These are phyloP conservation scores for Drosophila parthenogenetica DNA, from an alignment of 2,888 invertebrate genomes.

Conservation along the genomic window DNA sequence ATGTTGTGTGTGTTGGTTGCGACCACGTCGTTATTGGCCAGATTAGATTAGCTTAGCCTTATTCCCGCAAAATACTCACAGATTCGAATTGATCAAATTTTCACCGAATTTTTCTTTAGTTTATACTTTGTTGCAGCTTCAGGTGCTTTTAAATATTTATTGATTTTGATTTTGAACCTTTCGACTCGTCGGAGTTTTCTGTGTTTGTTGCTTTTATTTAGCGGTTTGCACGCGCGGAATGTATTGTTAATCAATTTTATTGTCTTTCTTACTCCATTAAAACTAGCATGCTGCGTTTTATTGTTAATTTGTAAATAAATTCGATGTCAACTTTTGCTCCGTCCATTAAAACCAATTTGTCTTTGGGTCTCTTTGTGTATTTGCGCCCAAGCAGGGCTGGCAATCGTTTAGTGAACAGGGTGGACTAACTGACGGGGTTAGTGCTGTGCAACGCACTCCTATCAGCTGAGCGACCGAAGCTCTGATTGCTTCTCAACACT, in stretches of 20 bases:
- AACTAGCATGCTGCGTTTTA: conserved; percentile 41
- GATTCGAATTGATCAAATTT: conserved; percentile 12
- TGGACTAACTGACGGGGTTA: background rate
- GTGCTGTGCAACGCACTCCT: background rate
- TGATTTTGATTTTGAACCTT: conserved; percentile 31
- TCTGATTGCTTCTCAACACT: too few species aligned
- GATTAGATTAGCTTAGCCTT: conserved; percentile 54
- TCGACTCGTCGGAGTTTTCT: conserved; percentile 1
- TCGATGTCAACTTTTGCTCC: conserved; percentile 4
- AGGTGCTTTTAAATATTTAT: conserved; percentile 31
- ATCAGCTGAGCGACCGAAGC: background rate
- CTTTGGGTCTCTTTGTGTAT: conserved; percentile 44
- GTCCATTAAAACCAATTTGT: conserved; percentile 31
- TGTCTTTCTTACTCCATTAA: conserved; percentile 14
- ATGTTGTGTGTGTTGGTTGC: conserved; percentile 26
- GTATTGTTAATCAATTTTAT: conserved; percentile 30
- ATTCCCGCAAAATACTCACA: conserved; percentile 41
- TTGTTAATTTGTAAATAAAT: conserved; percentile 10
- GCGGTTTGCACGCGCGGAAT: conserved; percentile 45
- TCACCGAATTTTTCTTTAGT: background rate
- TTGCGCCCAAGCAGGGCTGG: conserved; percentile 55
- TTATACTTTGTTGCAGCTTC: conserved; percentile 4
- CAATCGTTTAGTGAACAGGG: conserved; percentile 13
- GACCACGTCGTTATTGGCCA: conserved; percentile 40
- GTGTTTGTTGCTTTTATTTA: background rate